These are phyloP conservation scores for Metopolophium dirhodum DNA, from an alignment of 1,140 invertebrate species.

Conservation along the genomic window DNA sequence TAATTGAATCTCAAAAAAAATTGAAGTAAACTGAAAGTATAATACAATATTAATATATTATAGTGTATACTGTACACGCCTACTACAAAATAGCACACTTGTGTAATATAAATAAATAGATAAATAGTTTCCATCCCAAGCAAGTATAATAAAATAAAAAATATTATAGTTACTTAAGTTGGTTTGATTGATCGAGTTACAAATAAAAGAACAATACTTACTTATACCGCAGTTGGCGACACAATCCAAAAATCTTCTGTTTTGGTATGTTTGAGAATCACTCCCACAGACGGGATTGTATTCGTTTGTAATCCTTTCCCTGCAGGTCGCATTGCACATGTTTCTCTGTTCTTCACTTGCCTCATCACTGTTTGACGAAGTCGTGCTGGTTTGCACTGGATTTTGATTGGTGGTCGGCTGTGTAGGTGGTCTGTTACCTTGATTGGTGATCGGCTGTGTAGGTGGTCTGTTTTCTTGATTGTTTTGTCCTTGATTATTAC, in stretches of 20 bases:
- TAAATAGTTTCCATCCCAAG: background rate
- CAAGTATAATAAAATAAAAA: background rate
- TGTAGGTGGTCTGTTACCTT: background rate
- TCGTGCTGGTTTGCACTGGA: background rate
- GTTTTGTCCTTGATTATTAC: too few relatives aligned
- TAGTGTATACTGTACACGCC: background rate
- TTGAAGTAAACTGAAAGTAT: background rate
- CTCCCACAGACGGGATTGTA: conserved; percentile 45
- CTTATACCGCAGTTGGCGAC: conserved; percentile 5
- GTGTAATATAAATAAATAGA: background rate
- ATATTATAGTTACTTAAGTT: background rate
- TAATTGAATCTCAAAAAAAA: background rate
- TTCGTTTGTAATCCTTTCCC: background rate
- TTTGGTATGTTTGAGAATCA: conserved; percentile 22
- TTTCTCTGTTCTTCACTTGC: background rate
- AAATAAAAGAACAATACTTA: background rate
- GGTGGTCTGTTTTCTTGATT: background rate
- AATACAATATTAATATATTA: background rate
- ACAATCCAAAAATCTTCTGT: conserved; percentile 23
- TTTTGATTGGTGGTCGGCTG: background rate
- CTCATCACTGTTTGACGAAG: background rate
- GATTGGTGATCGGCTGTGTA: background rate
- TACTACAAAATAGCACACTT: background rate
- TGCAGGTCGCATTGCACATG: background rate
- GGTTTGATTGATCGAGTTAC: background rate